Conservation (phyloP, 2,797 vertebrate genomes). For the Telmatherina bonti region DNA sequence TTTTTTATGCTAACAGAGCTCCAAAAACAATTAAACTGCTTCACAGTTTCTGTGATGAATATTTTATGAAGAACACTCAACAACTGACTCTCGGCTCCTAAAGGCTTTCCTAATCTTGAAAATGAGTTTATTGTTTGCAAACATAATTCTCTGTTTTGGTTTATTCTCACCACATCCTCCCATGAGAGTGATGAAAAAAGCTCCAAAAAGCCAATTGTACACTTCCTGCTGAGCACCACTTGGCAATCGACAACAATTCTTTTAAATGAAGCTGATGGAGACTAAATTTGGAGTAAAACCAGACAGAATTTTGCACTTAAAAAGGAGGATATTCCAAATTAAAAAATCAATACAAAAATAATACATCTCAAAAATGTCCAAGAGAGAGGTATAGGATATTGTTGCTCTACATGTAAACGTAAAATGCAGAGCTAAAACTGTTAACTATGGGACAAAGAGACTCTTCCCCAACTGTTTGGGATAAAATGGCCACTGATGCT, state of each 20-base stretch:
- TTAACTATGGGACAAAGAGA: too few relatives aligned
- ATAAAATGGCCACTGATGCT: neutral
- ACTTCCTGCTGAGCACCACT: neutral
- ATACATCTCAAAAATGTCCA: neutral
- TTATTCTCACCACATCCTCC: slow-evolving; percentile 1
- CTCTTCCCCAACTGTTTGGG: neutral
- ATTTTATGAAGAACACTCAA: neutral
- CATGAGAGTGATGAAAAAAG: neutral
- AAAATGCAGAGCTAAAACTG: too few relatives aligned
- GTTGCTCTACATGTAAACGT: too few relatives aligned
- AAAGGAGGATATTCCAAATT: neutral
- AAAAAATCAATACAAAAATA: neutral
- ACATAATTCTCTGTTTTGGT: slow-evolving; percentile 2
- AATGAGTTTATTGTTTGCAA: neutral
- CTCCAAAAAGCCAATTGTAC: neutral
- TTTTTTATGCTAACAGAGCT: neutral
- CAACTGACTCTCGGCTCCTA: neutral
- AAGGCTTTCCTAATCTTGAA: neutral
- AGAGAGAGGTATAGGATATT: too few relatives aligned
- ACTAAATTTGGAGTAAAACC: neutral
- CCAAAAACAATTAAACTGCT: neutral
- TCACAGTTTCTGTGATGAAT: neutral
- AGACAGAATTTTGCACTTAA: neutral
- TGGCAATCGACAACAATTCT: neutral
- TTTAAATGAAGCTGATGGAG: neutral